These are phyloP conservation scores for Gobiocypris rarus DNA, from an alignment of 2,113 vertebrate genomes.

Conservation along the genomic window DNA sequence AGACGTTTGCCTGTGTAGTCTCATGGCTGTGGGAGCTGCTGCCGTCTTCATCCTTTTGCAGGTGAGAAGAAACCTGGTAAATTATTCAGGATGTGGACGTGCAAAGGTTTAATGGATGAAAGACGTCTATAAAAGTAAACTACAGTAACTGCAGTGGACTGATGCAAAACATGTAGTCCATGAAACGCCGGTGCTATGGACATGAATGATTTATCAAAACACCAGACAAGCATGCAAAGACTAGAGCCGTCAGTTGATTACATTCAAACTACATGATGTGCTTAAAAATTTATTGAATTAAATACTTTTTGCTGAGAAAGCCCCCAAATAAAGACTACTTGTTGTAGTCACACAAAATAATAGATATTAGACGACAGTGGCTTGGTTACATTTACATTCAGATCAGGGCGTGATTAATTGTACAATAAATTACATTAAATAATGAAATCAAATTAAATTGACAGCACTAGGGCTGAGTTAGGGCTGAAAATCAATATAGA, in stretches of 20 bases:
- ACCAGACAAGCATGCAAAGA: not conserved
- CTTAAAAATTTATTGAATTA: not conserved
- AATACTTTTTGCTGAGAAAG: not conserved
- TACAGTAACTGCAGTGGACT: slow-evolving; percentile 33
- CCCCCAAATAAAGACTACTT: not conserved
- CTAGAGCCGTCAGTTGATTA: not conserved
- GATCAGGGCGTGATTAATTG: not conserved
- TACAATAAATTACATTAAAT: not conserved
- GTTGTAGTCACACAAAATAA: not conserved
- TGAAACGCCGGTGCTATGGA: not conserved
- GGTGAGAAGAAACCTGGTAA: slow-evolving; percentile 43
- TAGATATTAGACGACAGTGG: not conserved
- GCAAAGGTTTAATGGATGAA: slow-evolving; percentile 47
- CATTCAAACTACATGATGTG: not conserved
- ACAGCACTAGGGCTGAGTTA: not conserved
- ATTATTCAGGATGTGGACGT: slow-evolving; percentile 50
- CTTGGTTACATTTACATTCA: not conserved
- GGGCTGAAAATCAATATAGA: no score
- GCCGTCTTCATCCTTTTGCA: slow-evolving; percentile 17
- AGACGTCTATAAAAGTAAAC: slow-evolving; percentile 37
- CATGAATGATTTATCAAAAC: slow-evolving; percentile 48
- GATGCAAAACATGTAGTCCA: slow-evolving; percentile 11
- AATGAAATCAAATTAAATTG: not conserved
- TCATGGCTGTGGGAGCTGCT: not conserved
- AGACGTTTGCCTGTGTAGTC: not conserved